These are phyloP conservation scores for Neolamprologus toae DNA, from an alignment of 2,113 vertebrate genomes.

Conservation along the genomic window DNA sequence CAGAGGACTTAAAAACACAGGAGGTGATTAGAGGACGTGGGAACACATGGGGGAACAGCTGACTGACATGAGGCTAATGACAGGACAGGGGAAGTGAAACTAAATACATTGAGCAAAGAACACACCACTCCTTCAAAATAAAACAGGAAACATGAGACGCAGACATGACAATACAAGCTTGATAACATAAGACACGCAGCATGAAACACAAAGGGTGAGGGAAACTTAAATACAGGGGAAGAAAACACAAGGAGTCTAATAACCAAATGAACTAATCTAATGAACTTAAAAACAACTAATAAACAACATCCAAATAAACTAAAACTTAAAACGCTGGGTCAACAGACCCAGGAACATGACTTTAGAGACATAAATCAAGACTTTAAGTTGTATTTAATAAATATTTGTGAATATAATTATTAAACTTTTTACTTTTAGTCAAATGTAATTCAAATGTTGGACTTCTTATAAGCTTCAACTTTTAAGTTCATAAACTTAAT, in stretches of 20 bases:
- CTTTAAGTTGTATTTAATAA: background rate
- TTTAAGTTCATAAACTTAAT: background rate
- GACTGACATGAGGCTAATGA: background rate
- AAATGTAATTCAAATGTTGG: background rate
- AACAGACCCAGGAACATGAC: background rate
- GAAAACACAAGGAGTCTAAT: background rate
- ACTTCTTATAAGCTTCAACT: background rate
- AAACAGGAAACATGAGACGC: background rate
- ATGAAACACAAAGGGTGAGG: background rate
- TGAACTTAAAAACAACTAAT: background rate
- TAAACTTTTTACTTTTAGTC: background rate
- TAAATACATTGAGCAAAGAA: background rate
- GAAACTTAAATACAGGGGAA: background rate
- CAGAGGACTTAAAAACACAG: background rate
- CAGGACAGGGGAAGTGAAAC: background rate
- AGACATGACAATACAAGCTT: background rate
- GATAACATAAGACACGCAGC: background rate
- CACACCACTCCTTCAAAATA: background rate
- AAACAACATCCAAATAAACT: background rate
- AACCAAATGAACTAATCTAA: background rate
- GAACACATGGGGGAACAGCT: background rate
- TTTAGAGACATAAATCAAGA: background rate
- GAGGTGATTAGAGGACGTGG: background rate
- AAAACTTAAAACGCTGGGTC: background rate
- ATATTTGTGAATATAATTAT: background rate